phyloP scores from a whole-genome alignment of 2,888 invertebrate species.

The Iphiclides podalirius region DNA sequence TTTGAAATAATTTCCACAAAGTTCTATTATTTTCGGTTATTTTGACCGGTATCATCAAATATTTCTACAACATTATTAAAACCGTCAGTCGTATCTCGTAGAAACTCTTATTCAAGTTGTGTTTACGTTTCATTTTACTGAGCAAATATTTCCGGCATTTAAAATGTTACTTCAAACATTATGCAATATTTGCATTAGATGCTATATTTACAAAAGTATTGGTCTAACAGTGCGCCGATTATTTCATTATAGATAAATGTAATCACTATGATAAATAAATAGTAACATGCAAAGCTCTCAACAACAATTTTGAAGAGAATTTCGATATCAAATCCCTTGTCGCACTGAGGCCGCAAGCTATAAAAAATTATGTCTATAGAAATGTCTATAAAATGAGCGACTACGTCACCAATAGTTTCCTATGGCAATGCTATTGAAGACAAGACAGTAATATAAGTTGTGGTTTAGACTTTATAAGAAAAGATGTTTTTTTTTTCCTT shows the following conservation, averaged over 20 bases:
- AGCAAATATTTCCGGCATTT: background rate
- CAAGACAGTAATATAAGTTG: background rate
- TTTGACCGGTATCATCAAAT: constrained; percentile 17
- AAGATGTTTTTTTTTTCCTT: no score
- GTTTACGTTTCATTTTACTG: constrained; percentile 5
- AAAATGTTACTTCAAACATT: no score
- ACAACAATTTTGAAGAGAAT: background rate
- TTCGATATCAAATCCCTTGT: background rate
- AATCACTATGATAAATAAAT: background rate
- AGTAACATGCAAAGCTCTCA: background rate
- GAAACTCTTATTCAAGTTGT: constrained; percentile 14
- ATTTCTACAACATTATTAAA: constrained; percentile 8
- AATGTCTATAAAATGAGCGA: constrained; percentile 5
- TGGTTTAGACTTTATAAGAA: no score
- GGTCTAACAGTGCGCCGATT: background rate
- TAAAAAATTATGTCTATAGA: no score
- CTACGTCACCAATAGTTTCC: background rate
- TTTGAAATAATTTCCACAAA: constrained; percentile 19
- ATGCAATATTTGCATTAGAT: no score
- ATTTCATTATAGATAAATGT: background rate
- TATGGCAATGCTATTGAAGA: background rate
- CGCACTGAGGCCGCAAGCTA: background rate
- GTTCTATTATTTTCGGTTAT: constrained; percentile 21
- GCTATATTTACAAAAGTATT: no score
- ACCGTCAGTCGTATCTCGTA: constrained; percentile 10